Evolutionary conservation across 1,140 invertebrate genomes (phyloP).

Genomic region (Pachyrhynchus sulphureomaculatus): DNA sequence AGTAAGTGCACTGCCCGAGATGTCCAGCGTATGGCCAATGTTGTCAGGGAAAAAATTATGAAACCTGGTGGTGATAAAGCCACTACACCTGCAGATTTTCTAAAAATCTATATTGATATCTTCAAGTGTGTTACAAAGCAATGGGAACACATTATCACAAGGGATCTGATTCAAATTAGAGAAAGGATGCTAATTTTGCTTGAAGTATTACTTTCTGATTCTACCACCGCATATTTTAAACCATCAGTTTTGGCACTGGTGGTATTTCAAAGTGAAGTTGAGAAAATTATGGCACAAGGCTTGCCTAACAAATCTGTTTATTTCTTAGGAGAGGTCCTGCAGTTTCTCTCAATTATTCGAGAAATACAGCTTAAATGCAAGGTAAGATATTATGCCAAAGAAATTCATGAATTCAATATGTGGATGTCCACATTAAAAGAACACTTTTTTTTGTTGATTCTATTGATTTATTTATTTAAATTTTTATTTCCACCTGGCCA

Average conservation of each 20-base stretch:
- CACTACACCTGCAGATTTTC: constrained; percentile 20
- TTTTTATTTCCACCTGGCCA: no score
- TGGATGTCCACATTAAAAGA: background rate
- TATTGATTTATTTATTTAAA: no score
- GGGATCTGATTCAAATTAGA: constrained; percentile 15
- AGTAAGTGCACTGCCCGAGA: constrained; percentile 39
- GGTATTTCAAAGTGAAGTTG: constrained; percentile 29
- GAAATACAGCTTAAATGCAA: constrained; percentile 36
- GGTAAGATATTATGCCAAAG: constrained; percentile 23
- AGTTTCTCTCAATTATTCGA: constrained; percentile 31
- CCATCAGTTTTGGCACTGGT: constrained; percentile 26
- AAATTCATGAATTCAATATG: no score
- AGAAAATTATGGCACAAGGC: constrained; percentile 27
- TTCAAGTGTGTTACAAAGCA: constrained; percentile 12
- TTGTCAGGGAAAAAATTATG: constrained; percentile 39
- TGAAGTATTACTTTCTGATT: constrained; percentile 30
- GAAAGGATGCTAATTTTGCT: constrained; percentile 26
- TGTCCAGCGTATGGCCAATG: constrained; percentile 41
- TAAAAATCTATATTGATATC: constrained; percentile 21
- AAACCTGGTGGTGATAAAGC: constrained; percentile 19
- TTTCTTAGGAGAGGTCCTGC: constrained; percentile 27
- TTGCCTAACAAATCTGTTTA: constrained; percentile 27
- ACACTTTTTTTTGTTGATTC: no score
- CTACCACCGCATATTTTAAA: constrained; percentile 23
- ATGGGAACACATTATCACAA: constrained; percentile 22